These are phyloP conservation scores for Boulengeromyrus knoepffleri DNA, from an alignment of 2,113 vertebrate species.

Conservation along the genomic window DNA sequence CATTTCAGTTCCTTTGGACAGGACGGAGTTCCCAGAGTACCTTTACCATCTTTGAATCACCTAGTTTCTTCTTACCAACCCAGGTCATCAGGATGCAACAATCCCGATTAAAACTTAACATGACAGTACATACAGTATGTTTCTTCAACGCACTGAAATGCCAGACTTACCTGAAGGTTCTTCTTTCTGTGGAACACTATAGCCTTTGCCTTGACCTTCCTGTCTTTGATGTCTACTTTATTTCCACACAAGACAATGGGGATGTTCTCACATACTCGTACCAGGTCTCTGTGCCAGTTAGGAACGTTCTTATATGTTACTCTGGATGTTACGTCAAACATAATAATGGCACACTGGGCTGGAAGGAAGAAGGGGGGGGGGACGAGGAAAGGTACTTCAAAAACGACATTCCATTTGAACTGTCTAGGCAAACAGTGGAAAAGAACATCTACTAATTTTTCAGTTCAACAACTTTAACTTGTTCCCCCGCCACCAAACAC, in stretches of 20 bases:
- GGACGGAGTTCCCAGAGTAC: neutral
- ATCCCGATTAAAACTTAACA: neutral
- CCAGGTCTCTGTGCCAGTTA: slow-evolving; percentile 96
- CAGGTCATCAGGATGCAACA: neutral
- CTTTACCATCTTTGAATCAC: neutral
- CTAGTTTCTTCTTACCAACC: neutral
- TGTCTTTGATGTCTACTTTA: slow-evolving; percentile 98
- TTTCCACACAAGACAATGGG: slow-evolving; percentile 97
- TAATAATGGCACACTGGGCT: slow-evolving; percentile 99
- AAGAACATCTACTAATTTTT: neutral
- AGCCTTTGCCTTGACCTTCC: slow-evolving; percentile 98
- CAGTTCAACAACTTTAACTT: neutral
- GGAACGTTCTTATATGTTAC: slow-evolving; percentile 99
- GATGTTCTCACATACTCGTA: slow-evolving; percentile 97
- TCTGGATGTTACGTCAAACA: slow-evolving; percentile 97
- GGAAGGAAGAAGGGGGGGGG: slow-evolving; percentile 19
- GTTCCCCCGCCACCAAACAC: neutral
- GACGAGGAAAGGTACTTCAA: neutral
- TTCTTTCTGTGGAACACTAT: slow-evolving; percentile 99
- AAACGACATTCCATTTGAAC: neutral
- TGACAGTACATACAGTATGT: neutral
- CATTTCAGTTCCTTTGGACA: neutral
- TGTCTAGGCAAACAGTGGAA: neutral
- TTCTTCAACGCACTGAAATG: neutral
- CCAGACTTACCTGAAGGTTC: slow-evolving; percentile 84